Evolutionary conservation across 2,888 invertebrate genomes (phyloP).

Genomic region (Zaprionus lineosus): DNA sequence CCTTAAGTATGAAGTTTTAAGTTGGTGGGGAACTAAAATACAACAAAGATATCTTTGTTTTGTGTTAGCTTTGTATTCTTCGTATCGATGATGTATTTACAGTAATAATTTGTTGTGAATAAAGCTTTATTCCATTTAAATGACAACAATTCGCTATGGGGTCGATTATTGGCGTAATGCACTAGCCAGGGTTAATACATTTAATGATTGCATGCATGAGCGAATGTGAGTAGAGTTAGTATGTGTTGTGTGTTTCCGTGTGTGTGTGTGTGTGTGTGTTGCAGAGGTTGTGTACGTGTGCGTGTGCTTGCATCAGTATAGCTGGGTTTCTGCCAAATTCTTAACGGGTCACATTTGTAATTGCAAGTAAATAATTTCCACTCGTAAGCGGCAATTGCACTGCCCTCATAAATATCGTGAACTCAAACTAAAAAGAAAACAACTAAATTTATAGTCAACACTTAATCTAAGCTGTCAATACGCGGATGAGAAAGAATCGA

Average conservation of each 20-base stretch:
- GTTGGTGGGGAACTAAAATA: no score
- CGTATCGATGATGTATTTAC: no score
- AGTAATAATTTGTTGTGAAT: no score
- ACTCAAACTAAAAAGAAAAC: conserved; percentile 31
- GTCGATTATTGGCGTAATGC: neutral
- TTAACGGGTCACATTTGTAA: conserved; percentile 44
- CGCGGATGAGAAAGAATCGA: conserved; percentile 38
- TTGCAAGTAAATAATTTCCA: conserved; percentile 60
- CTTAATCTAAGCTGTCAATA: conserved; percentile 81
- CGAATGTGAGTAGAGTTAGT: neutral
- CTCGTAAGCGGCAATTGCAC: conserved; percentile 43
- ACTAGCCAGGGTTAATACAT: conserved; percentile 17
- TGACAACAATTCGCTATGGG: neutral
- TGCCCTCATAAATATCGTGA: conserved; percentile 61
- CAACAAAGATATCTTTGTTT: no score
- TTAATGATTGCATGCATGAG: neutral
- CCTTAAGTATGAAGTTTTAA: conserved; percentile 9
- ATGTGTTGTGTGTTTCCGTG: no score
- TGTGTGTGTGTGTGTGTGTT: neutral
- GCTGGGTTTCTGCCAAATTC: neutral
- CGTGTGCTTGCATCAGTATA: neutral
- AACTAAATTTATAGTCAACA: conserved; percentile 78
- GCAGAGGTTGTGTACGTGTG: neutral
- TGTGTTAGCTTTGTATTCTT: no score
- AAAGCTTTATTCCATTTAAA: no score